Base-by-base conservation (phyloP, 2,888 invertebrate genomes). In the Ceraclea dissimilis region DNA sequence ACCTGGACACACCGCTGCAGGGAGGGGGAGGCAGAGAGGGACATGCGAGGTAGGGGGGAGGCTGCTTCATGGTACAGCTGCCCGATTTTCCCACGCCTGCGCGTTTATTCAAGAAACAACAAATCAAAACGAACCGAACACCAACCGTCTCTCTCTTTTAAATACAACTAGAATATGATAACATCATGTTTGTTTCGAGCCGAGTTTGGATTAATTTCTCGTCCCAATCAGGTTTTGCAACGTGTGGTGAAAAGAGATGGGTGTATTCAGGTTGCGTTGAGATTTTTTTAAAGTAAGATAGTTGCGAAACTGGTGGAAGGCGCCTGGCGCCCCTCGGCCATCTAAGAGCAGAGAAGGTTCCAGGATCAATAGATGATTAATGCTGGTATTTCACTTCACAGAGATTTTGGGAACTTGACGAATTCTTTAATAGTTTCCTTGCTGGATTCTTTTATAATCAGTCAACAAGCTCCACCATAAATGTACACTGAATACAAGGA, bases 81-180 rank as follows among this genome's bases (percentile, higher is more conserved):
- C 60, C 56, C 44, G 56, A 52, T 58, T 56, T 60, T 60, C 60
- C 60, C 60, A 60, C 60, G 60, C 51, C 56, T 47, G 52, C 51
- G 53, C 50, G 51, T 34, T 46, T 51, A 22, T 20, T 21, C 19
- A 47, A 43, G 11, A 26, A n/a, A 18, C 46, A 11, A 13, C 8
- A 39, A 13, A 8, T 8, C 39, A 13, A 39, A 16, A 13, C 20
- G 46, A 20, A 17, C 43, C 13, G 46, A 18, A 20, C 19, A 18
- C 13, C 46, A 18, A 18, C 2, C 20, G 8, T 46, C 46, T 46
- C 46, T 18, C 5, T 46, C 46, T 8, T 46, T 5, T 8, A 6
- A 26, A 26, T 26, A 26, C 26, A 26, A 26, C 26, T 26, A 26
- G 26, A 39, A 39, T 4, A 16, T 39, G 5, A 39, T 13, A 39